A percentile compares a stretch with the other conserved stretches of the same genome.
Conservation (phyloP, 2,888 invertebrate species). For the Hybos culiciformis region DNA sequence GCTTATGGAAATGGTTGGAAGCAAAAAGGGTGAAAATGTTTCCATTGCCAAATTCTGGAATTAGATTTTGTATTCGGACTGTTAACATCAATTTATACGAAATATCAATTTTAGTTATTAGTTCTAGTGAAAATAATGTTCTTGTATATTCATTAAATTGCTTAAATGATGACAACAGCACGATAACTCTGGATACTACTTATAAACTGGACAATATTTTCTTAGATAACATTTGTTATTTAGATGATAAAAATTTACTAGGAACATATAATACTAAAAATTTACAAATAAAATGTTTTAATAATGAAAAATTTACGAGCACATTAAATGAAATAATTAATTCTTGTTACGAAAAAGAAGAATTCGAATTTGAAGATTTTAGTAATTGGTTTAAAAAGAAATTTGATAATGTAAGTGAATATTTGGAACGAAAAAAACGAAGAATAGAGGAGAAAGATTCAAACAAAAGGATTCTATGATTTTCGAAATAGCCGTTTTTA, state of each 20-base stretch:
- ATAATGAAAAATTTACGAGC: constrained; percentile 1
- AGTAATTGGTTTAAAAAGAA: constrained; percentile 60
- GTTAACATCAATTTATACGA: constrained; percentile 33
- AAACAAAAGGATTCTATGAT: no score
- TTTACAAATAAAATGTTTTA: constrained; percentile 17
- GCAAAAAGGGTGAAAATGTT: constrained; percentile 40
- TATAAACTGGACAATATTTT: constrained; percentile 21
- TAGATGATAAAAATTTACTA: constrained; percentile 18
- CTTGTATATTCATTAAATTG: constrained; percentile 30
- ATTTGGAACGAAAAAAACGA: constrained; percentile 59
- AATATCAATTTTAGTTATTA: constrained; percentile 35
- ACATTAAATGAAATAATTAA: constrained; percentile 19
- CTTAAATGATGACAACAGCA: constrained; percentile 14
- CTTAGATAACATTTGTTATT: constrained; percentile 22
- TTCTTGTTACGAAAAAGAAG: constrained; percentile 20
- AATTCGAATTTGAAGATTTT: constrained; percentile 30
- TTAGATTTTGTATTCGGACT: constrained; percentile 26
- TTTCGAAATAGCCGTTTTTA: no score
- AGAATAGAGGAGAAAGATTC: constrained; percentile 48
- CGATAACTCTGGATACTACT: constrained; percentile 15
- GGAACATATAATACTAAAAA: constrained; percentile 20
- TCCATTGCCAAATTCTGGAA: constrained; percentile 36
- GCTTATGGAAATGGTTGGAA: constrained; percentile 53
- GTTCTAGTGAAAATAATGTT: constrained; percentile 33
- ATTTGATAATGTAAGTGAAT: constrained; percentile 68